Evolutionary conservation across 2,113 vertebrate genomes (phyloP), one percentile per base, ranked within the genome.

Genomic region (Pelusios castaneus): DNA sequence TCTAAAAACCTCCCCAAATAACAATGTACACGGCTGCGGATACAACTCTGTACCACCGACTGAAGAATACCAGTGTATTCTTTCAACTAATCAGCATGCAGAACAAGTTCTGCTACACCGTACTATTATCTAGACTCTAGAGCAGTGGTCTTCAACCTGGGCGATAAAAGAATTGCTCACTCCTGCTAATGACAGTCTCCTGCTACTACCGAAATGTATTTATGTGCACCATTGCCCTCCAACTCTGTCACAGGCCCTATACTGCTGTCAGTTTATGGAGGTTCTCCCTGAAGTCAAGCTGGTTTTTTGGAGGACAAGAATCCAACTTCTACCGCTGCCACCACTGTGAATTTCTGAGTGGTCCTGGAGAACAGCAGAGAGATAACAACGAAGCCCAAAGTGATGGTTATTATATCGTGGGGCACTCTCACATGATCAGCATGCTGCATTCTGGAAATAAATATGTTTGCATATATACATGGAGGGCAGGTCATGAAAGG

Each of bases 181-280:
- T 82, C 92, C 92, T 97, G 97, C 84, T 96, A 92, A 95, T 94
- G 90, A 45, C 31, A 95, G 84, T 56, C 54, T 63, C 84, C 90
- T 73, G 4, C 1, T 54, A 54, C 58, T 96, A 51, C 27, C 63
- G 22, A 70, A 4, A 2, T 0, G 14, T 52, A 58, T 38, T 84
- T 86, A 78, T 24, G 93, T 91, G 80, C 93, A 88, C 82, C 96
- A 94, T 80, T 95, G 96, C 93, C 94, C 97, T 96, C 95, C 34
- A 21, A 11, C 19, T 22, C 19, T 70, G 58, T 77, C 77, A 80
- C 0, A 2, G 70, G 49, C 56, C 43, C 55, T 1, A 0, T 58
- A 58, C 29, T 87, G 77, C 70, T 41, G 16, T 25, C 25, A 29
- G 47, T 58, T 70, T 14, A 83, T n/a, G 60, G 34, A 21, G n/a